These are phyloP conservation scores for Laspeyria flexula DNA, from an alignment of 2,888 invertebrate species.

Conservation along the genomic window DNA sequence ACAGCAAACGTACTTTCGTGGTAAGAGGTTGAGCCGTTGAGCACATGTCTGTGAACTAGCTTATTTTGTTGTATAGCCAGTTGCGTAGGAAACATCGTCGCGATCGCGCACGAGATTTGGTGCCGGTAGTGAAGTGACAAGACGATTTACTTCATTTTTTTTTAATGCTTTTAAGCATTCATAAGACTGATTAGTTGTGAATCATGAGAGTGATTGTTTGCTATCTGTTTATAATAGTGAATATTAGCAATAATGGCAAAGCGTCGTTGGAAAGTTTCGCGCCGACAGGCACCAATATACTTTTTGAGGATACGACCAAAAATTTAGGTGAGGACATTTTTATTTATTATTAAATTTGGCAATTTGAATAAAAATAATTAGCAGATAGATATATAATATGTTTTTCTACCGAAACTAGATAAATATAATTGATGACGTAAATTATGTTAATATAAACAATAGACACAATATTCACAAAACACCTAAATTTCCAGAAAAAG, in stretches of 20 bases:
- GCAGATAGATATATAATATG: too few species aligned
- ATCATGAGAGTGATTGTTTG: slow-evolving; percentile 72
- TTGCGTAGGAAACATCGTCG: slow-evolving; percentile 27
- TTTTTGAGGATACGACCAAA: slow-evolving; percentile 70
- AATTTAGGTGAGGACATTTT: slow-evolving; percentile 62
- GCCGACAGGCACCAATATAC: slow-evolving; percentile 59
- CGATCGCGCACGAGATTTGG: slow-evolving; percentile 17
- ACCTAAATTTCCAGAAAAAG: slow-evolving; percentile 55
- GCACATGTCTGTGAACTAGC: slow-evolving; percentile 34
- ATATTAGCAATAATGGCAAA: slow-evolving; percentile 74
- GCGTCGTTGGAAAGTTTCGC: slow-evolving; percentile 75
- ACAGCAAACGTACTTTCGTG: slow-evolving; percentile 18
- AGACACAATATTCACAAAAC: background rate
- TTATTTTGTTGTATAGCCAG: slow-evolving; percentile 28
- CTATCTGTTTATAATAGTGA: slow-evolving; percentile 68
- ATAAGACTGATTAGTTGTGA: slow-evolving; percentile 12
- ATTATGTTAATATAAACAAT: background rate
- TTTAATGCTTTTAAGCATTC: background rate
- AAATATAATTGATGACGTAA: too few species aligned
- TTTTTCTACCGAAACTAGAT: too few species aligned
- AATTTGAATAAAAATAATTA: too few species aligned
- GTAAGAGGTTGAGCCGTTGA: slow-evolving; percentile 35
- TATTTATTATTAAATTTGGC: slow-evolving; percentile 1
- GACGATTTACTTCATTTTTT: background rate
- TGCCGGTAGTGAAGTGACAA: slow-evolving; percentile 19